These are phyloP conservation scores for Myoxocephalus aenaeus DNA, from an alignment of 2,797 vertebrate genomes.

Conservation along the genomic window DNA sequence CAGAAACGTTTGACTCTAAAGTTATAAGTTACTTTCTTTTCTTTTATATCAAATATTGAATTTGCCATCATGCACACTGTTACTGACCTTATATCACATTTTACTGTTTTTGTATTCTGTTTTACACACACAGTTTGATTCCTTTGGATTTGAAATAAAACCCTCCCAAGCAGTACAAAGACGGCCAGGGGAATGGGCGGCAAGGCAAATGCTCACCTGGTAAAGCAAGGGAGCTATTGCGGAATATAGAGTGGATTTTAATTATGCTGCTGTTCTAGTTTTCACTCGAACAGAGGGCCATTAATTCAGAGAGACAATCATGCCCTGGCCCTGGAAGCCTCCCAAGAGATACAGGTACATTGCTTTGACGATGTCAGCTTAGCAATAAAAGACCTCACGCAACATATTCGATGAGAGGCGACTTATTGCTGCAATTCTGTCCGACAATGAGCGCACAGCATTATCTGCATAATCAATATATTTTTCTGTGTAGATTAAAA, in stretches of 20 bases:
- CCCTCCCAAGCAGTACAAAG: conserved; percentile 23
- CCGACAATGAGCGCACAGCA: conserved; percentile 57
- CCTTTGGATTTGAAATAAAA: conserved; percentile 28
- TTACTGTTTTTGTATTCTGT: conserved; percentile 1
- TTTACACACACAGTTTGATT: conserved; percentile 26
- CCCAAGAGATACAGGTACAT: conserved; percentile 71
- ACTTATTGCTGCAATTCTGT: conserved; percentile 49
- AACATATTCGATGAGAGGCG: conserved; percentile 53
- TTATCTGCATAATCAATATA: conserved; percentile 51
- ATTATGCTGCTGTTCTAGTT: conserved; percentile 78
- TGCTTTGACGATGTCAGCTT: conserved; percentile 73
- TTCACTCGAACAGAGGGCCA: conserved; percentile 70
- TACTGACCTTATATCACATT: conserved; percentile 6
- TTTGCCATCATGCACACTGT: not conserved
- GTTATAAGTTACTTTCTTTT: conserved; percentile 1
- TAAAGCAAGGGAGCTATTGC: conserved; percentile 45
- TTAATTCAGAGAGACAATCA: conserved; percentile 79
- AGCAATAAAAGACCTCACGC: conserved; percentile 62
- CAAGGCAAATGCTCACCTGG: conserved; percentile 61
- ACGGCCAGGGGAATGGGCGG: conserved; percentile 30
- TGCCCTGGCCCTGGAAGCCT: conserved; percentile 57
- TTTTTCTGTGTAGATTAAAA: conserved; percentile 33
- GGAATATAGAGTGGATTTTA: conserved; percentile 73
- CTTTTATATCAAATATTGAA: not conserved
- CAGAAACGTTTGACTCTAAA: not conserved